Percentiles rank a stretch among this genome's conserved stretches.
Evolutionary conservation across 2,113 vertebrate species (phyloP).

Genomic region (Gobio gobio): DNA sequence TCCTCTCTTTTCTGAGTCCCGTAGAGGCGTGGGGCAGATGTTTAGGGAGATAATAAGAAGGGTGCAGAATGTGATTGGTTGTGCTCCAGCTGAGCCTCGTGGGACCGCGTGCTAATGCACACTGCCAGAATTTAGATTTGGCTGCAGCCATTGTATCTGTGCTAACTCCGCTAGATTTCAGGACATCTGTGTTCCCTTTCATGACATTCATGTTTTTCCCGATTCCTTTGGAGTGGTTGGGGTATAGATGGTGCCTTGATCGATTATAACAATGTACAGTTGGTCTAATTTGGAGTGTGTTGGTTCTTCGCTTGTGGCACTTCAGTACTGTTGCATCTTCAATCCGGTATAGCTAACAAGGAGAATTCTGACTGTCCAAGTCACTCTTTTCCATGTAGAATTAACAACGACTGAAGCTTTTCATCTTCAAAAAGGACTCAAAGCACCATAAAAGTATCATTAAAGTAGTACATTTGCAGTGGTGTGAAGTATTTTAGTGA

Average conservation of each 20-base stretch:
- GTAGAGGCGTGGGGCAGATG: constrained; percentile 43
- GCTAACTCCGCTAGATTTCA: background rate
- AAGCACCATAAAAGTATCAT: background rate
- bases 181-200: background rate
- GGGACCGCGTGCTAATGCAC: constrained; percentile 9
- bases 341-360: background rate
- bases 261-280: background rate
- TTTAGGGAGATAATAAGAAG: constrained; percentile 46
- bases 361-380: background rate
- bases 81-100: constrained; percentile 40
- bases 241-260: background rate
- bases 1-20: constrained; percentile 36
- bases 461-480: background rate
- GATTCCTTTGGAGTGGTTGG: background rate
- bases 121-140: constrained; percentile 38
- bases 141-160: background rate
- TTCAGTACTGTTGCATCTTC: background rate
- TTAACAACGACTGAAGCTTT: background rate
- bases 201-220: background rate
- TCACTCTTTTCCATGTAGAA: background rate
- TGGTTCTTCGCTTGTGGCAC: background rate
- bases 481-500: too few relatives aligned
- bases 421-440: background rate
- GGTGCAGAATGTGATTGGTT: constrained; percentile 34
- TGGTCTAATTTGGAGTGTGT: background rate